A percentile compares a stretch with the other conserved stretches of the same genome.
These are phyloP conservation scores for Microtus pennsylvanicus DNA, from an alignment of 2,113 vertebrate species.

Conservation along the genomic window DNA sequence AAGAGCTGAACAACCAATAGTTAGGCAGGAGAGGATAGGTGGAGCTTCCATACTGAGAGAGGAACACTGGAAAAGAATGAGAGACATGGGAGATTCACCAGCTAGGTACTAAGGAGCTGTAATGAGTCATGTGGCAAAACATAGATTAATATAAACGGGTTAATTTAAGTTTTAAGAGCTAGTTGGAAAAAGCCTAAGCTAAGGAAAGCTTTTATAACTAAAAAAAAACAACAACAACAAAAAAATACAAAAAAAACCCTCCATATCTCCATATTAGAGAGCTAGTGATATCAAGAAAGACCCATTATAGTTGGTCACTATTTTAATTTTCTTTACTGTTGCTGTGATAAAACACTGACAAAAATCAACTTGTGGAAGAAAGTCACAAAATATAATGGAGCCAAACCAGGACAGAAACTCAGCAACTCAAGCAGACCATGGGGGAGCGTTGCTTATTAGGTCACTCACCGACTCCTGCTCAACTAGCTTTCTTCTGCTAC, in stretches of 20 bases:
- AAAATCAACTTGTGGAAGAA: not conserved
- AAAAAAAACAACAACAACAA: not conserved
- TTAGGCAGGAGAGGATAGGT: not conserved
- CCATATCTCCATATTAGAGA: not conserved
- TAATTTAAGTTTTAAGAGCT: not conserved
- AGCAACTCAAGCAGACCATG: not conserved
- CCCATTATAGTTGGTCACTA: not conserved
- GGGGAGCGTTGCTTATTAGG: not conserved
- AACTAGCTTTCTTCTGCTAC: not conserved
- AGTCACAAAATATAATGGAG: not conserved
- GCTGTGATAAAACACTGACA: not conserved
- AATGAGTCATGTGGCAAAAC: not conserved
- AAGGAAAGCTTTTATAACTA: not conserved
- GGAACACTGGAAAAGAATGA: not conserved
- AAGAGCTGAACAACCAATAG: not conserved
- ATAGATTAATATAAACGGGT: not conserved
- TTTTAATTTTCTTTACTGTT: not conserved
- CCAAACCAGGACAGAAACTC: not conserved
- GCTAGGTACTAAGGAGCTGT: not conserved
- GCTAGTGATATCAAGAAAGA: not conserved
- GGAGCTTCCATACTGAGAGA: not conserved
- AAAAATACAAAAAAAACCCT: not conserved
- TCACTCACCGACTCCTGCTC: not conserved
- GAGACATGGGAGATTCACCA: not conserved
- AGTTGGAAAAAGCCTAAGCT: not conserved